Base-by-base conservation (phyloP, 2,797 vertebrate species). In the Malurus leucopterus region DNA sequence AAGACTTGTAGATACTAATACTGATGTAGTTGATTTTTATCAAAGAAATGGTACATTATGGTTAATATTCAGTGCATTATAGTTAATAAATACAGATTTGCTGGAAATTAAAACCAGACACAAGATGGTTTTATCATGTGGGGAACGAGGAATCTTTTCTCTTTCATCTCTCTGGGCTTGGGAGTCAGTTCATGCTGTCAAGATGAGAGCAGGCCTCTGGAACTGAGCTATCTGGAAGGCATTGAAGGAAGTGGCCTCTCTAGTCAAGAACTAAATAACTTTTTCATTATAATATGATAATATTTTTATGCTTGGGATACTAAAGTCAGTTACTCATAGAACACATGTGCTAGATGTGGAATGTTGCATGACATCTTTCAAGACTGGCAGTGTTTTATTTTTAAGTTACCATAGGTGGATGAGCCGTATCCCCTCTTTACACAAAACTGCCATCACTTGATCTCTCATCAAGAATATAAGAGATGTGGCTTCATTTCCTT, bases 21-120 rank as follows among this genome's bases (percentile, higher is more conserved):
- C 2, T 40, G 11, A 40, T 76, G 24, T 5, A 65, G 23, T 17
- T 72, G 29, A 47, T 63, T 63, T 76, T 68, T 88, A 44, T 43
- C 0, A 0, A 40, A 59, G 16, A 40, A 36, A 63, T 13, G 1
- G 1, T 84, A 8, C 2, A 17, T 47, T 47, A 20, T 55, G n/a
- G 5, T 30, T 64, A 54, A n/a, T 89, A 83, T 54, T 71, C 15
- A 77, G 10, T 49, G 19, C 77, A 46, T 38, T 58, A 6, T 26
- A 77, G 30, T 55, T 59, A 43, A 57, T 51, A 67, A 78, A 44
- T 54, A 36, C 36, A 36, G 36, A 36, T 36, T 36, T 36, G 36
- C 12, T 36, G 12, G 3, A 70, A 49, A 32, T 55, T 49, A 24
- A 1, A 55, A 8, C 23, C 6, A 38, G 6, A 26, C 46, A 18